phyloP scores from a whole-genome alignment of 92 coral and sea anemone genomes.

The Metridium senile region DNA sequence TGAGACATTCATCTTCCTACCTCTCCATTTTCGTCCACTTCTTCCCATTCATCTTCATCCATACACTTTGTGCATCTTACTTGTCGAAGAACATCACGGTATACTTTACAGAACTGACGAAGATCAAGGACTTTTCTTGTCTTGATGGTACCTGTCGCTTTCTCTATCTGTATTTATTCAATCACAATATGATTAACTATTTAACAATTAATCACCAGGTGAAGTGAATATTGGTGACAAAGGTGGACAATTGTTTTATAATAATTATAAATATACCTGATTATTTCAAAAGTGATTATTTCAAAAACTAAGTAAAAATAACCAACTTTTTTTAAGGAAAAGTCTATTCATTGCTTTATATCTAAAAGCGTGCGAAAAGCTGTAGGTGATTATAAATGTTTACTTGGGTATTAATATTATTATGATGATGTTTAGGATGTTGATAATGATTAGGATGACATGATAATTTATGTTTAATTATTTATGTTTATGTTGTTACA shows the following conservation, averaged over 20 bases:
- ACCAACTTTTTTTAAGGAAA: too few species aligned
- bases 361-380: too few species aligned
- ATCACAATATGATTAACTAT: not conserved
- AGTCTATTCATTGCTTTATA: too few species aligned
- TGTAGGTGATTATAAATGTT: too few species aligned
- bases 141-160: constrained; percentile 48
- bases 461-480: too few species aligned
- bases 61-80: constrained; percentile 55
- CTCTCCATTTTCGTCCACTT: constrained; percentile 74
- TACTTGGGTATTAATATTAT: too few species aligned
- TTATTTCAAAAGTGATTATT: not conserved
- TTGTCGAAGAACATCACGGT: constrained; percentile 73
- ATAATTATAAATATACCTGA: not conserved
- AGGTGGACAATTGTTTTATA: not conserved
- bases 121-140: constrained; percentile 74
- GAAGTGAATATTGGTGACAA: not conserved
- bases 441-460: too few species aligned
- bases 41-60: constrained; percentile 79
- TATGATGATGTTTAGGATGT: too few species aligned
- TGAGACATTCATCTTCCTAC: constrained; percentile 33
- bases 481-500: too few species aligned
- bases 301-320: not conserved
- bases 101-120: constrained; percentile 82
- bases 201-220: not conserved
- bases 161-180: constrained; percentile 51